Base-by-base conservation (phyloP, 2,113 vertebrate species). In the Forbesichthys papilliferus region DNA sequence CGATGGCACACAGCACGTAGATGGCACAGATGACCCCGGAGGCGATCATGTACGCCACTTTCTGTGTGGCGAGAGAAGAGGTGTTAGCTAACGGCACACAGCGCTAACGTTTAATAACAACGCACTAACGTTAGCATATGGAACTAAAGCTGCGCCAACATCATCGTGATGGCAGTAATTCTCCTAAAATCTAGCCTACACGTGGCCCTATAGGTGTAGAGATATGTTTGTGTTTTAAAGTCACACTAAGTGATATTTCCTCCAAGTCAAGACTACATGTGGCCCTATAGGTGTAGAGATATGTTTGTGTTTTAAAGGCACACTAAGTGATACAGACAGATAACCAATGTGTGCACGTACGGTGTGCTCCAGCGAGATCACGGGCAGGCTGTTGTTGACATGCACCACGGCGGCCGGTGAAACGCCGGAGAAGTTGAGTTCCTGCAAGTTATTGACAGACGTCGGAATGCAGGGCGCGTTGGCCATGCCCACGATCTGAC, bases 401-500 rank as follows among this genome's bases (percentile, higher is more conserved):
- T 73, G 78, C 66, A 58, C 58, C 3, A 61, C n/a, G 0, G 57
- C 54, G 0, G 1, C 0, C 0, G 78, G 64, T 34, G 11, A 11
- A 76, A 84, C 83, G 70, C 83, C 69, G 66, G 18, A 20, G 27
- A 8, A 1, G 36, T 42, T 42, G 36, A 67, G 47, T 51, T 74
- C 0, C 42, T 60, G 58, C 1, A 61, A 11, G 53, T 77, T 33
- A 64, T 54, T 36, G 16, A 16, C 60, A 48, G 81, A 70, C 20
- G 68, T 79, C 0, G 87, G 86, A 3, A 96, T 77, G 84, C 97
- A 99, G 27, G 95, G 93, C 0, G 92, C 89, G 5, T 92, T 86
- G 0, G 88, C 95, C 64, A 93, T 93, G 34, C 97, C 96, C 59
- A 98, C 96, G 0, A 99, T 99, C 90, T 99, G 98, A 0, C 98